A percentile compares a stretch with the other conserved stretches of the same genome.
Conservation (phyloP, 2,888 invertebrate species). For the Dioctria rufipes region DNA sequence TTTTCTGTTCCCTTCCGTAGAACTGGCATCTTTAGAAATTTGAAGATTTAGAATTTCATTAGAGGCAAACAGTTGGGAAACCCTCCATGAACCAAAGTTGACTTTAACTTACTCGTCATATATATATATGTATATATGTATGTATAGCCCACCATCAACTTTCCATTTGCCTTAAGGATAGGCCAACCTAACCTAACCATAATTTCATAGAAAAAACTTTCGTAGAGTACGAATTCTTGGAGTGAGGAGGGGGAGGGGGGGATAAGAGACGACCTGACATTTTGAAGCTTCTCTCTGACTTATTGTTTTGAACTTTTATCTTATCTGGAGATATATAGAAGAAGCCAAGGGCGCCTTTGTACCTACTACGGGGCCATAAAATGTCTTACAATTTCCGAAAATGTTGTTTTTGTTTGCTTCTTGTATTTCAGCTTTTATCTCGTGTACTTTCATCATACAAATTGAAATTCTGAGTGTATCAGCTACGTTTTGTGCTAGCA, state of each 20-base stretch:
- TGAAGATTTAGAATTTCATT: conserved; percentile 25
- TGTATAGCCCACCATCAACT: conserved; percentile 11
- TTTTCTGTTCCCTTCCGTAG: too few species aligned
- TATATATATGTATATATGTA: too few species aligned
- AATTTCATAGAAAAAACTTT: conserved; percentile 41
- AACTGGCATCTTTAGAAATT: background rate
- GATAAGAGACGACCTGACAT: conserved; percentile 28
- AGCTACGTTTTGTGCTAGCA: conserved; percentile 17
- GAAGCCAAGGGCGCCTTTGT: conserved; percentile 46
- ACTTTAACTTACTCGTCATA: background rate
- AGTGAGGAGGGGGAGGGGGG: background rate
- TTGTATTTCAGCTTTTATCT: conserved; percentile 39
- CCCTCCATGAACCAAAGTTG: conserved; percentile 5
- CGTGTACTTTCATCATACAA: conserved; percentile 36
- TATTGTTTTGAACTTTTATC: conserved; percentile 52
- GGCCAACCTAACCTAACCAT: background rate
- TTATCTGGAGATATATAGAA: conserved; percentile 22
- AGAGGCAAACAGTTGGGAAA: conserved; percentile 16
- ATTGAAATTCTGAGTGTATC: conserved; percentile 51
- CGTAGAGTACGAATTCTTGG: background rate
- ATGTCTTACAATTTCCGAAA: conserved; percentile 39
- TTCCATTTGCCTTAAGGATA: background rate
- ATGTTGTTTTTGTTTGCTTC: conserved; percentile 43
- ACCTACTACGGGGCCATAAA: conserved; percentile 39
- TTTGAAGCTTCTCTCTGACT: conserved; percentile 35